A percentile compares a stretch with the other conserved stretches of the same genome.
Evolutionary conservation across 2,888 invertebrate genomes (phyloP).

Genomic region (Aspidiotus rigidus): DNA sequence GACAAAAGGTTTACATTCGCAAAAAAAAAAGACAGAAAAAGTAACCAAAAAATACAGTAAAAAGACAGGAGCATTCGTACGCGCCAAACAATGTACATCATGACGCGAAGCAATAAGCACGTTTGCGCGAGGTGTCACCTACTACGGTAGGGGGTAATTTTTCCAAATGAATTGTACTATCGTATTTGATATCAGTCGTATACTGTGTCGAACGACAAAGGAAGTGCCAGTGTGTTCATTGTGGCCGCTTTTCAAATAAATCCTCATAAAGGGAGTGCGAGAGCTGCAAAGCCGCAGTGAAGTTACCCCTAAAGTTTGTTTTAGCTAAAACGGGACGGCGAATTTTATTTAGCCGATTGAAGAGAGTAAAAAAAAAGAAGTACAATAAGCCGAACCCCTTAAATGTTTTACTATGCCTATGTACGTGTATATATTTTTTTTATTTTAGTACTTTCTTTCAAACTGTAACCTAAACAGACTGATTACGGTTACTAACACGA

Average conservation of each 20-base stretch:
- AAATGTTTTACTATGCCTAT: too few relatives aligned
- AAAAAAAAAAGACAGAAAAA: not conserved
- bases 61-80: not conserved
- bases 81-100: not conserved
- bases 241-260: not conserved
- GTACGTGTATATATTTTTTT: not conserved
- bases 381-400: constrained; percentile 2
- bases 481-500: not conserved
- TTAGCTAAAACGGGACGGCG: not conserved
- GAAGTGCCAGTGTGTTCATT: not conserved
- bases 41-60: not conserved
- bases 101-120: constrained; percentile 3
- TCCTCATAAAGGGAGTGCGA: not conserved
- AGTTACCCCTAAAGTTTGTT: constrained; percentile 1
- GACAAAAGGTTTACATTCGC: not conserved
- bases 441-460: not conserved
- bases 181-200: not conserved
- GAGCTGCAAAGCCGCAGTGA: not conserved
- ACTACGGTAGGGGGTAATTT: constrained; percentile 1
- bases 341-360: constrained; percentile 2
- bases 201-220: not conserved
- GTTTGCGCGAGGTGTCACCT: not conserved
- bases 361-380: not conserved
- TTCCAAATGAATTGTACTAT: constrained; percentile 1
- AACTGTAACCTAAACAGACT: constrained; percentile 1